Evolutionary conservation across 2,888 invertebrate species (phyloP).

Genomic region (Sylvicola fuscatus): DNA sequence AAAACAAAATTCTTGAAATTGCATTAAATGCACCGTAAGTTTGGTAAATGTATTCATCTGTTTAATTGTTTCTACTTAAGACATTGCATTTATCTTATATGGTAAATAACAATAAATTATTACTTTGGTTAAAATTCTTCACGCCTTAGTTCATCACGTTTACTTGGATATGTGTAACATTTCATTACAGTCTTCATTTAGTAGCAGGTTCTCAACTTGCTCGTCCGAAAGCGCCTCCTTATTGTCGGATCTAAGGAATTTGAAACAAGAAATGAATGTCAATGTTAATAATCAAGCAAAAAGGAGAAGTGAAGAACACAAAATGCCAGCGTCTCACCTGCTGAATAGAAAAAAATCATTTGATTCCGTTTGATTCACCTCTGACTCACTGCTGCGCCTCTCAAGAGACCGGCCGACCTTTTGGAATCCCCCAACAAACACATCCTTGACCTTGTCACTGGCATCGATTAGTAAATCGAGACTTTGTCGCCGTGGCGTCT

Average conservation of each 20-base stretch:
- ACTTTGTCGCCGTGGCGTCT: slow-evolving; percentile 42
- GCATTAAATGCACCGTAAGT: too few species aligned
- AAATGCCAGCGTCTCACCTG: slow-evolving; percentile 15
- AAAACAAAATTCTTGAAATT: too few species aligned
- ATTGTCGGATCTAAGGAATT: slow-evolving; percentile 17
- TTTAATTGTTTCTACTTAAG: too few species aligned
- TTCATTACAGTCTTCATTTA: slow-evolving; percentile 6
- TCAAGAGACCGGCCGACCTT: slow-evolving; percentile 45
- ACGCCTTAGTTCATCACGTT: too few species aligned
- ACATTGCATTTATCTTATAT: too few species aligned
- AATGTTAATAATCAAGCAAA: not conserved
- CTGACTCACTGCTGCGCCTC: slow-evolving; percentile 49
- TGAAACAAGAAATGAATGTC: slow-evolving; percentile 3
- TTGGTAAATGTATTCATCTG: too few species aligned
- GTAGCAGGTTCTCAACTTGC: slow-evolving; percentile 22
- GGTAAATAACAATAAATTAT: too few species aligned
- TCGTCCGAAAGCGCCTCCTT: slow-evolving; percentile 25
- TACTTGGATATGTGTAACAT: too few species aligned
- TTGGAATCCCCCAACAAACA: slow-evolving; percentile 56
- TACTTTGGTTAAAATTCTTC: too few species aligned
- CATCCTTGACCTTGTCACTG: slow-evolving; percentile 61
- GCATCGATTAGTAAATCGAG: slow-evolving; percentile 58
- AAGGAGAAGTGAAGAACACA: too few species aligned
- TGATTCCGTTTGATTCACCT: slow-evolving; percentile 26
- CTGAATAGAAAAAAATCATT: slow-evolving; percentile 24